Evolutionary conservation across 2,113 vertebrate genomes (phyloP).

Genomic region (Etia nguti): DNA sequence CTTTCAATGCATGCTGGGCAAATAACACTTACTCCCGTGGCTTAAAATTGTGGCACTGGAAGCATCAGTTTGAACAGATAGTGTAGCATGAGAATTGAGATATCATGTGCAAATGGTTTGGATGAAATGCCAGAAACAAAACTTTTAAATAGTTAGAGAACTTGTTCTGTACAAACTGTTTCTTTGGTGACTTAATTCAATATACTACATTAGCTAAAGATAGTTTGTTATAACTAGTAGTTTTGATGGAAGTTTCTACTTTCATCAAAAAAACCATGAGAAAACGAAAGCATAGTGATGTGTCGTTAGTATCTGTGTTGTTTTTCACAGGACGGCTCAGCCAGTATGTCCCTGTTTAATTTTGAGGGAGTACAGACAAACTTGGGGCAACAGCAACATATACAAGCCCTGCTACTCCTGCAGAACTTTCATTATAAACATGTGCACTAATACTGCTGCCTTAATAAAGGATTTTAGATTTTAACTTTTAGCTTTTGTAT

Average conservation of each 20-base stretch:
- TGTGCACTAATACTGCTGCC: background rate
- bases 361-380: background rate
- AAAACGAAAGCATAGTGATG: background rate
- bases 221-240: background rate
- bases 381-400: background rate
- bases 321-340: background rate
- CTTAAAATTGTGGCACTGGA: background rate
- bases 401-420: background rate
- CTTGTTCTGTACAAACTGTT: accelerated
- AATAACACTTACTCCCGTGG: background rate
- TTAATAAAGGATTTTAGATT: background rate
- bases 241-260: background rate
- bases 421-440: background rate
- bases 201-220: background rate
- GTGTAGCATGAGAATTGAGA: background rate
- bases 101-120: background rate
- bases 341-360: background rate
- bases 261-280: accelerated
- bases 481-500: background rate
- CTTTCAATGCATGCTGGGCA: slow-evolving; percentile 1
- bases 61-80: background rate
- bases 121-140: background rate
- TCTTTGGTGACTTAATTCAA: background rate
- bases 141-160: background rate
- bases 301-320: accelerated